phyloP scores from a whole-genome alignment of 1,140 invertebrate genomes.

The Drosophila lini region DNA sequence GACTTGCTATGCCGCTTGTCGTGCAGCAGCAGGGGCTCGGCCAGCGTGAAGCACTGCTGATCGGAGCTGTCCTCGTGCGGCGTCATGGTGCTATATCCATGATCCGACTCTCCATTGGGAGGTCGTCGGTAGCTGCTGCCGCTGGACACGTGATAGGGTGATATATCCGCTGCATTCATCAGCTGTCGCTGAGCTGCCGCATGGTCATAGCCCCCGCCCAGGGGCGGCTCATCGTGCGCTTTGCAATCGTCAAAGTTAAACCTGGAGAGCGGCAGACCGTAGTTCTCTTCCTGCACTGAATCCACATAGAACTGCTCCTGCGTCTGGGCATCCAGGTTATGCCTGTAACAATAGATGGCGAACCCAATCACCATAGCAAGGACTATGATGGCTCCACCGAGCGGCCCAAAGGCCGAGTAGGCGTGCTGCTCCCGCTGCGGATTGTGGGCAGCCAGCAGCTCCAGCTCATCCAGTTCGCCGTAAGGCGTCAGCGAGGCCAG shows the following conservation, averaged over 20 bases:
- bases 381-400: conserved; percentile 87
- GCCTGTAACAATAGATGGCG: conserved; percentile 88
- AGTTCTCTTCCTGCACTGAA: conserved; percentile 85
- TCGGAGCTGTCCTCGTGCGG: conserved; percentile 94
- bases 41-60: conserved; percentile 89
- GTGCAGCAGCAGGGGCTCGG: conserved; percentile 86
- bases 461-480: conserved; percentile 88
- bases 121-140: conserved; percentile 88
- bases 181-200: conserved; percentile 74
- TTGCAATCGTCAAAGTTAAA: conserved; percentile 83
- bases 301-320: conserved; percentile 85
- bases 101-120: conserved; percentile 94
- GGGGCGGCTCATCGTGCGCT: conserved; percentile 75
- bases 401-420: conserved; percentile 87
- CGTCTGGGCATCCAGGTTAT: conserved; percentile 86
- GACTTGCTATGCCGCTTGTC: conserved; percentile 87
- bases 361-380: conserved; percentile 87
- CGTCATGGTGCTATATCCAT: conserved; percentile 98
- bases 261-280: conserved; percentile 76
- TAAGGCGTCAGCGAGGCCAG: conserved; percentile 93
- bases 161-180: conserved; percentile 88
- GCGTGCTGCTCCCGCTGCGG: conserved; percentile 85
- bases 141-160: conserved; percentile 94
- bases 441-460: conserved; percentile 85
- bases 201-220: conserved; percentile 75